Percentiles rank a stretch among this genome's conserved stretches.
Evolutionary conservation across 2,888 invertebrate species (phyloP).

Genomic region (Hydrotaea diabolus): DNA sequence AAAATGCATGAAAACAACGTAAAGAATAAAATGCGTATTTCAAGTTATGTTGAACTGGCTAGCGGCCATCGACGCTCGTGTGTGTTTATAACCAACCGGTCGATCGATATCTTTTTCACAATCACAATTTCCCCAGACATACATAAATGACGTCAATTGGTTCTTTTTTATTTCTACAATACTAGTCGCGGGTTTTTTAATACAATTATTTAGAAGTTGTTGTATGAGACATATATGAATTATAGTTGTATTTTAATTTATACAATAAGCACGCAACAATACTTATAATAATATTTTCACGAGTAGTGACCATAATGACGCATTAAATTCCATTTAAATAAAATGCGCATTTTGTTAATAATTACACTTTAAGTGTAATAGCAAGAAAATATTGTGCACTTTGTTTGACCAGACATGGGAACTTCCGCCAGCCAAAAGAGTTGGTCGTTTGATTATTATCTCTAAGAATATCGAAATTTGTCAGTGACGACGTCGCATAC

Average conservation of each 20-base stretch:
- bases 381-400: background rate
- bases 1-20: background rate
- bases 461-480: too few relatives aligned
- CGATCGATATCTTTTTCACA: background rate
- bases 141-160: slow-evolving; percentile 7
- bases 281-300: too few relatives aligned
- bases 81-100: background rate
- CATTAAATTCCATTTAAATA: background rate
- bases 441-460: too few relatives aligned
- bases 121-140: background rate
- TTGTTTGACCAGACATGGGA: background rate
- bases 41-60: background rate
- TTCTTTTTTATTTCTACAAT: background rate
- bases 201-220: background rate
- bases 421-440: too few relatives aligned
- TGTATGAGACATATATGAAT: background rate
- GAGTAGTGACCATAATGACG: background rate
- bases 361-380: background rate
- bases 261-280: too few relatives aligned
- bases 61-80: background rate
- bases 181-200: background rate
- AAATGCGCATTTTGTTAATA: background rate
- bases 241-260: too few relatives aligned
- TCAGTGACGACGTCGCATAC: too few relatives aligned
- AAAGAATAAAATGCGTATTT: background rate